A percentile compares a stretch with the other conserved stretches of the same genome.
Evolutionary conservation across 2,113 vertebrate species (phyloP).

Genomic region (Vulpes ferrilata): DNA sequence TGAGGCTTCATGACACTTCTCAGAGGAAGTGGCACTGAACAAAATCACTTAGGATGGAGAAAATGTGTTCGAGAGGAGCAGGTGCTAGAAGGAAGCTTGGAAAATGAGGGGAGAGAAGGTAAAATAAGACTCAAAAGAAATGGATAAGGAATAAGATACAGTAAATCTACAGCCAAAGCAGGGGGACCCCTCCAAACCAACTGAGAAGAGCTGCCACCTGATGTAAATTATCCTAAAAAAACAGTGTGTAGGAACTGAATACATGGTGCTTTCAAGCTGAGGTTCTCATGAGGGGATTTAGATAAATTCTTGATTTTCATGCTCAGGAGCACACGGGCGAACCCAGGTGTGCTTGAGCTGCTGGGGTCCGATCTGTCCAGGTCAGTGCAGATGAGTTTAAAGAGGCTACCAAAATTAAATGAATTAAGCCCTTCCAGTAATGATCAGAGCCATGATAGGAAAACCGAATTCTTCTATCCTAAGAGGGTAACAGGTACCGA

Average conservation of each 20-base stretch:
- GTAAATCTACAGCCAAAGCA: neutral
- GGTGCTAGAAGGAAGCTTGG: neutral
- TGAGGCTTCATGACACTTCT: neutral
- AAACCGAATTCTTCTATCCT: neutral
- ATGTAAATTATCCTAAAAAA: neutral
- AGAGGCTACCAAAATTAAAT: neutral
- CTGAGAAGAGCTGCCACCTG: neutral
- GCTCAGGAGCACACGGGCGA: neutral
- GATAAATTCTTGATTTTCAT: neutral
- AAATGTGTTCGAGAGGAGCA: neutral
- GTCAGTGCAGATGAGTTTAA: neutral
- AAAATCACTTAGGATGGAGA: neutral
- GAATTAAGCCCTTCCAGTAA: neutral
- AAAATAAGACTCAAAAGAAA: neutral
- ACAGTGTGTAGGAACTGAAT: neutral
- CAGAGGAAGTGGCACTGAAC: neutral
- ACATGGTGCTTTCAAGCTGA: too few species aligned
- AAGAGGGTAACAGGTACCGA: neutral
- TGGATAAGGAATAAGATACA: neutral
- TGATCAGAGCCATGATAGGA: neutral
- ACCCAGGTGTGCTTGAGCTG: neutral
- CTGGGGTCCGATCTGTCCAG: neutral
- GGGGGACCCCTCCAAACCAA: neutral
- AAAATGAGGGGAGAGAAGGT: neutral
- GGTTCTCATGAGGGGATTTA: neutral